phyloP scores from a whole-genome alignment of 1,140 invertebrate genomes.

The Berghia stephanieae region DNA sequence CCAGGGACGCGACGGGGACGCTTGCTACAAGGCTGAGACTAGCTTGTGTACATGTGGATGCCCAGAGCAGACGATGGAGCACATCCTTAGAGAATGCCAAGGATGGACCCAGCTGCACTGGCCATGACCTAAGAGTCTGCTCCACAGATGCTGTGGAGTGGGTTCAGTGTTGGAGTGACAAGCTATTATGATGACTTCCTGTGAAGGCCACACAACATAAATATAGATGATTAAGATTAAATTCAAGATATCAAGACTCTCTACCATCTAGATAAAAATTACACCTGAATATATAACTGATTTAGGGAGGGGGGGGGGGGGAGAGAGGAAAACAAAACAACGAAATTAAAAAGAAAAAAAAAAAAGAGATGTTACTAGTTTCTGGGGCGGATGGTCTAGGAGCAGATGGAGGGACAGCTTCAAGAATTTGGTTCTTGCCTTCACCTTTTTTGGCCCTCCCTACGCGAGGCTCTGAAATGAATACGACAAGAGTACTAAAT shows the following conservation, averaged over 20 bases:
- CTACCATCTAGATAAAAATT: neutral
- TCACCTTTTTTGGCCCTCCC: constrained; percentile 46
- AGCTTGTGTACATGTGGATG: too few species aligned
- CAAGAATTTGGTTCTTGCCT: constrained; percentile 38
- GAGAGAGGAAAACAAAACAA: neutral
- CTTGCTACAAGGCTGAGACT: neutral
- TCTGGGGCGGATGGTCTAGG: constrained; percentile 44
- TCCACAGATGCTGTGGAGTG: too few species aligned
- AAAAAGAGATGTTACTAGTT: constrained; percentile 37
- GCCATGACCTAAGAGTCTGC: too few species aligned
- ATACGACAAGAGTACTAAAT: too few species aligned
- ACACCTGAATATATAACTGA: neutral
- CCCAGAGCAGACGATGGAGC: too few species aligned
- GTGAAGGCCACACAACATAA: neutral
- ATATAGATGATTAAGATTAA: neutral
- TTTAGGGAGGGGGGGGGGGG: neutral
- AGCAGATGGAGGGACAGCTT: constrained; percentile 34
- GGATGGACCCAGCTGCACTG: too few species aligned
- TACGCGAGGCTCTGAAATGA: constrained; percentile 35
- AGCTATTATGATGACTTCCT: too few species aligned
- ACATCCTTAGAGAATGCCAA: too few species aligned
- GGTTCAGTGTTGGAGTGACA: too few species aligned
- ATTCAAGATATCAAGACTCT: neutral
- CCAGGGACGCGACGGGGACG: neutral
- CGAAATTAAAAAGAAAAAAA: neutral